Conservation (phyloP, 37 sponge, comb jelly and placozoan species). For the Halisarca cf. caerulea region DNA sequence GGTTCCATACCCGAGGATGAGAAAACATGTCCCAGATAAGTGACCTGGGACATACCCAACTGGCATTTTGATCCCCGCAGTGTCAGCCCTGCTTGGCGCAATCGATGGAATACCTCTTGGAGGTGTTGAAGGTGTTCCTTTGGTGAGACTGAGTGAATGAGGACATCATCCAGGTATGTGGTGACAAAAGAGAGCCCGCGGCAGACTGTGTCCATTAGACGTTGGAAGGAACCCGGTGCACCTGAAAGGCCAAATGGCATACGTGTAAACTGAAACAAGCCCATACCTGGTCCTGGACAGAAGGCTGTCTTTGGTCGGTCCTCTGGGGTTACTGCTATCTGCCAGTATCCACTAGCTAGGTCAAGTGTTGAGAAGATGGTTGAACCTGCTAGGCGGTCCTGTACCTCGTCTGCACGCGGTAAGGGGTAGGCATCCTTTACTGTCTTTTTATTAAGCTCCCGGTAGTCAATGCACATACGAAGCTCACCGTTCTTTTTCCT, state of each 20-base stretch:
- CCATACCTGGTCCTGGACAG: conserved; percentile 40
- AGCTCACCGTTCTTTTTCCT: no score
- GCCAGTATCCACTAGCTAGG: conserved; percentile 59
- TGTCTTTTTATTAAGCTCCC: no score
- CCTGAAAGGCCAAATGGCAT: conserved; percentile 69
- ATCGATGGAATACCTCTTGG: neutral
- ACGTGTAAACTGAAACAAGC: conserved; percentile 20
- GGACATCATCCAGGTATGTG: conserved; percentile 53
- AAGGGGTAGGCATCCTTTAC: no score
- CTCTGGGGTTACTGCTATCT: conserved; percentile 30
- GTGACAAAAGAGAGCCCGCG: neutral
- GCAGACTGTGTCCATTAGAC: conserved; percentile 49
- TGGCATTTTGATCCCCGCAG: conserved; percentile 28
- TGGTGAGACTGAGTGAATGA: conserved; percentile 19
- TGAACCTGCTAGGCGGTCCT: no score
- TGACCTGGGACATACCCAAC: neutral
- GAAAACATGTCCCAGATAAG: neutral
- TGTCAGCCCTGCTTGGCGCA: conserved; percentile 43
- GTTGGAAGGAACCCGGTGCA: conserved; percentile 54
- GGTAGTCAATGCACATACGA: no score
- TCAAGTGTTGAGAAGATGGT: neutral
- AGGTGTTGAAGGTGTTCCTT: conserved; percentile 14
- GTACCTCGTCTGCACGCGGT: no score
- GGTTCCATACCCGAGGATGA: neutral
- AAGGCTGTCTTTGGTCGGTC: conserved; percentile 63